phyloP scores from a whole-genome alignment of 2,113 vertebrate species.

The Callocephalon fimbriatum region DNA sequence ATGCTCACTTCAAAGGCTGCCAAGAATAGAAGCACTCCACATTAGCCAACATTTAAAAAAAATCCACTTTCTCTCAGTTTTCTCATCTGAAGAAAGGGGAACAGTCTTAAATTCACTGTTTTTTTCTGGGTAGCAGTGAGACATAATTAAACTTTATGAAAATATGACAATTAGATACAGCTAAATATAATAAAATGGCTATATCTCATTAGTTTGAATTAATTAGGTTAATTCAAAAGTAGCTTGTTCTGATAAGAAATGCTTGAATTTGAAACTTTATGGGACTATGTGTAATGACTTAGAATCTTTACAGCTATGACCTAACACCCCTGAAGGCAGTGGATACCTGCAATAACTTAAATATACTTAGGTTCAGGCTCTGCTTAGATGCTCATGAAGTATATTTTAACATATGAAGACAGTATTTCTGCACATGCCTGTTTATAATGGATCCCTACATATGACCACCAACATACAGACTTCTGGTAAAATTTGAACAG shows the following conservation, averaged over 20 bases:
- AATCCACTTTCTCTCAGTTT: background rate
- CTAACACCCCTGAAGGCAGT: background rate
- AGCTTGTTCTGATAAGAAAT: background rate
- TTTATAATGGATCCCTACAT: background rate
- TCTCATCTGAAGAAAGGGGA: background rate
- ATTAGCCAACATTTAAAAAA: background rate
- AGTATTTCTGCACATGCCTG: background rate
- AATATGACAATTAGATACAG: background rate
- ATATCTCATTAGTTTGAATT: background rate
- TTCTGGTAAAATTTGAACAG: background rate
- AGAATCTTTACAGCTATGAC: background rate
- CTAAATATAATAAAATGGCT: background rate
- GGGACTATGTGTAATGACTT: background rate
- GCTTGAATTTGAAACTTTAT: background rate
- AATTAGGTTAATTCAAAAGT: background rate
- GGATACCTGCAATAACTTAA: background rate
- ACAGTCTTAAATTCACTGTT: background rate
- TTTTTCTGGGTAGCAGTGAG: background rate
- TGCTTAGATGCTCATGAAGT: background rate
- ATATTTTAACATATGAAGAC: background rate
- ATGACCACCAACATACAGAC: background rate
- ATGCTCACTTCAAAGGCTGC: background rate
- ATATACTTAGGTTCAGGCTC: background rate
- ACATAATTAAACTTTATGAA: background rate
- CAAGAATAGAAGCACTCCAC: background rate